A percentile compares a stretch with the other conserved stretches of the same genome.
phyloP scores from a whole-genome alignment of 2,113 vertebrate species.

The Australoheros scitulus region DNA sequence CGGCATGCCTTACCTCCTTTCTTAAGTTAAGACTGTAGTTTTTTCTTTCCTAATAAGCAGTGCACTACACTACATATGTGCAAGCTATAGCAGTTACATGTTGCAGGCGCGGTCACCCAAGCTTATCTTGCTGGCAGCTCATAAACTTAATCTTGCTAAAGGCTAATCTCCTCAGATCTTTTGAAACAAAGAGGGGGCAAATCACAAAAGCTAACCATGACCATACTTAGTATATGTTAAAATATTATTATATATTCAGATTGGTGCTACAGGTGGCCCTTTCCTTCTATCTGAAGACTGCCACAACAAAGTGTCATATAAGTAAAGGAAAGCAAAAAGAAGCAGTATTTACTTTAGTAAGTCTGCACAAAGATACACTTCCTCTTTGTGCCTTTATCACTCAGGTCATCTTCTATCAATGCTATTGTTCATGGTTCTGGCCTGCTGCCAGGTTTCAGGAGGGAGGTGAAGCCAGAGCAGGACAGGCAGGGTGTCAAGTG shows the following conservation, averaged over 20 bases:
- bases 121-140: constrained; percentile 27
- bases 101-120: neutral
- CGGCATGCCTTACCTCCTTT: neutral
- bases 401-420: constrained; percentile 29
- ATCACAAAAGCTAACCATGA: neutral
- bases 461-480: constrained; percentile 42
- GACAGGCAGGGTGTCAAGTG: constrained; percentile 49
- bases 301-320: neutral
- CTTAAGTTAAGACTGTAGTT: neutral
- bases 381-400: constrained; percentile 63
- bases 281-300: neutral
- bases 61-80: rapidly evolving
- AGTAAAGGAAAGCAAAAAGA: constrained; percentile 10
- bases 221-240: neutral
- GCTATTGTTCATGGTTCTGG: constrained; percentile 58
- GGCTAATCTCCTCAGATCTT: constrained; percentile 25
- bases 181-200: neutral
- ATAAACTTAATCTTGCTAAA: constrained; percentile 23
- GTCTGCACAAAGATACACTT: constrained; percentile 39
- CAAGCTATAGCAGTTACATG: neutral
- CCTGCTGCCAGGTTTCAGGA: constrained; percentile 59
- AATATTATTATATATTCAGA: neutral
- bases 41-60: neutral
- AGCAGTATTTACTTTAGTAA: constrained; percentile 16
- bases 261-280: neutral